Base-by-base conservation (phyloP, 2,797 vertebrate genomes). In the Thripadectes ignobilis region DNA sequence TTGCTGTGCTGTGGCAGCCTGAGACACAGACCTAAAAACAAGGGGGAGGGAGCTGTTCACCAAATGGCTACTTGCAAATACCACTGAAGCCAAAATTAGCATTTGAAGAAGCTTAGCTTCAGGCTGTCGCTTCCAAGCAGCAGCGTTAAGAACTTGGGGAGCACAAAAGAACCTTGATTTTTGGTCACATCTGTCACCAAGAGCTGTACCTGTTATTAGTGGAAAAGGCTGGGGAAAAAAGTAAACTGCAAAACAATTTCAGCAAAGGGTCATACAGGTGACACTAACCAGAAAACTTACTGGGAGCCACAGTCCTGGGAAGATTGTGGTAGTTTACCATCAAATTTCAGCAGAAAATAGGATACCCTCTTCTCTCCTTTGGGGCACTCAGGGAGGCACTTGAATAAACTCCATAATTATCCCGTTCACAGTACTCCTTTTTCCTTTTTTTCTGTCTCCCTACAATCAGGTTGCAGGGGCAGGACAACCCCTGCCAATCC, bases 141-240 rank as follows among this genome's bases (percentile, higher is more conserved):
- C 49, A 85, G 39, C 0, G 0, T 24, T 45, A 55, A 39, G 39
- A 36, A 48, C 13, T 21, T 4, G 18, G 15, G 26, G 45, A 87
- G 26, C 16, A 79, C 46, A 69, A 69, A 45, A 9, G 10, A 51
- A 41, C 48, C 22, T 55, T 41, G 45, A 52, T 15, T 76, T 93
- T 83, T n/a, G 16, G 10, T 55, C 14, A 15, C 14, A 39, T 48
- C 55, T 29, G 10, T 48, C 74, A 85, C 29, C 24, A 62, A 68
- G 27, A 65, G 73, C 52, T 72, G 24, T 43, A 57, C 10, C 49
- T 77, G 27, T 14, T 23, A 8, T 18, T 14, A 46, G 29, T 36
- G 32, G 32, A 61, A 61, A 79, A 85, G 52, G 24, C 54, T 72
- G 46, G 26, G 69, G 38, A 52, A 78, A 12, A 10, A 2, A 7